A percentile compares a stretch with the other conserved stretches of the same genome.
phyloP scores from a whole-genome alignment of 2,888 invertebrate genomes.

The Tridacna gigas region DNA sequence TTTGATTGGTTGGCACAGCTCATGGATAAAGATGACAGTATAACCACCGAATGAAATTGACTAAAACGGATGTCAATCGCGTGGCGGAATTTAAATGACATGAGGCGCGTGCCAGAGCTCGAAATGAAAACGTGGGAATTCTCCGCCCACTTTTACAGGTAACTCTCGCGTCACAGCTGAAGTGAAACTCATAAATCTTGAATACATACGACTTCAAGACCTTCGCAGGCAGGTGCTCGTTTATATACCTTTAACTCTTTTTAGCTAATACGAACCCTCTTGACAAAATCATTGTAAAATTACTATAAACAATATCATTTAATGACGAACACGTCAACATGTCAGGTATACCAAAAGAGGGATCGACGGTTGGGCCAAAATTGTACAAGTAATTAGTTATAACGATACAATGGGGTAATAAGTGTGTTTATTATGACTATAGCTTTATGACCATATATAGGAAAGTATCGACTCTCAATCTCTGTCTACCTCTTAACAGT shows the following conservation, averaged over 20 bases:
- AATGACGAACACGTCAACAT: no score
- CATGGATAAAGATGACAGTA: constrained; percentile 35
- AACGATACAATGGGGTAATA: no score
- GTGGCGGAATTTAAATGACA: constrained; percentile 62
- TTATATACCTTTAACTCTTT: constrained; percentile 29
- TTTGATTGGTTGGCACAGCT: constrained; percentile 46
- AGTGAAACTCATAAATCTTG: constrained; percentile 59
- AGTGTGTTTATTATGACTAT: no score
- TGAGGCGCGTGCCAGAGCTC: constrained; percentile 60
- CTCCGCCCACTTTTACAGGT: constrained; percentile 65
- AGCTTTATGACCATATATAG: no score
- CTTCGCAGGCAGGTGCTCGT: constrained; percentile 61
- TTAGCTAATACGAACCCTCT: no score
- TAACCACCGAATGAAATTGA: constrained; percentile 55
- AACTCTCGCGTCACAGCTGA: constrained; percentile 44
- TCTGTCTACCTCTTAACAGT: no score
- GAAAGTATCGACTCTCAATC: no score
- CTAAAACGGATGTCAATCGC: constrained; percentile 53
- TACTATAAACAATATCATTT: no score
- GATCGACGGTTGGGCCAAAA: no score
- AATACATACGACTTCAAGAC: constrained; percentile 56
- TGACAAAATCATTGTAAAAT: no score
- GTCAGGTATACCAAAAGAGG: no score
- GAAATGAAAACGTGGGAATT: constrained; percentile 64
- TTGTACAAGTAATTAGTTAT: no score